Evolutionary conservation across 2,113 vertebrate species (phyloP).

Genomic region (Apeltes quadracus): DNA sequence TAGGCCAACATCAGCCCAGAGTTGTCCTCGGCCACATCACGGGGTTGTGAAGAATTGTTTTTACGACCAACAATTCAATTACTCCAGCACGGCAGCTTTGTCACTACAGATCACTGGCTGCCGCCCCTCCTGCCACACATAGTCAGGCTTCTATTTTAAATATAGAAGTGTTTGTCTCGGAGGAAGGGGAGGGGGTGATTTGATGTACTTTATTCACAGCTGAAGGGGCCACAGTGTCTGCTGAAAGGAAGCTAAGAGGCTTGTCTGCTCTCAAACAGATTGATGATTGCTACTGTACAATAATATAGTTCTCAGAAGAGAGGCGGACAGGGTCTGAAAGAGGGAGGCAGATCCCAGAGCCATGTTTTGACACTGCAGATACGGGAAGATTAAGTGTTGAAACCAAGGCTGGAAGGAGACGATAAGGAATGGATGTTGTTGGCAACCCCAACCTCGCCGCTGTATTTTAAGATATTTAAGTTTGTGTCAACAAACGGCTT

Average conservation of each 20-base stretch:
- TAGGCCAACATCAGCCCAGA: not conserved
- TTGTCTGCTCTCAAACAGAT: conserved; percentile 46
- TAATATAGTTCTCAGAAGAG: conserved; percentile 53
- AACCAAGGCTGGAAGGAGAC: conserved; percentile 59
- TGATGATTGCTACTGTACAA: conserved; percentile 49
- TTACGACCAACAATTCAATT: conserved; percentile 43
- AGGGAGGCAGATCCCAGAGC: conserved; percentile 32
- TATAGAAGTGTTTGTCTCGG: conserved; percentile 34
- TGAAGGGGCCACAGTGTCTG: conserved; percentile 47
- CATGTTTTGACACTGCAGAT: conserved; percentile 65
- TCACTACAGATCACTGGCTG: not conserved
- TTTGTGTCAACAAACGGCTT: conserved; percentile 40
- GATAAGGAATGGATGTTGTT: conserved; percentile 48
- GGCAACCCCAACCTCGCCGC: conserved; percentile 15
- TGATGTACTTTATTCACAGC: conserved; percentile 48
- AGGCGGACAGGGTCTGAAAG: conserved; percentile 44
- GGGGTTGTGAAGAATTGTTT: conserved; percentile 8
- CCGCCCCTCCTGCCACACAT: not conserved
- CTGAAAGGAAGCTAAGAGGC: conserved; percentile 59
- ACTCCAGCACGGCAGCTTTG: conserved; percentile 19
- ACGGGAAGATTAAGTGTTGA: conserved; percentile 61
- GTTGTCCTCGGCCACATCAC: conserved; percentile 7
- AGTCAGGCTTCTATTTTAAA: conserved; percentile 28
- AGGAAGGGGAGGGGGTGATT: conserved; percentile 25
- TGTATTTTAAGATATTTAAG: conserved; percentile 41